phyloP scores from a whole-genome alignment of 2,888 invertebrate genomes.

The Acronicta psi region DNA sequence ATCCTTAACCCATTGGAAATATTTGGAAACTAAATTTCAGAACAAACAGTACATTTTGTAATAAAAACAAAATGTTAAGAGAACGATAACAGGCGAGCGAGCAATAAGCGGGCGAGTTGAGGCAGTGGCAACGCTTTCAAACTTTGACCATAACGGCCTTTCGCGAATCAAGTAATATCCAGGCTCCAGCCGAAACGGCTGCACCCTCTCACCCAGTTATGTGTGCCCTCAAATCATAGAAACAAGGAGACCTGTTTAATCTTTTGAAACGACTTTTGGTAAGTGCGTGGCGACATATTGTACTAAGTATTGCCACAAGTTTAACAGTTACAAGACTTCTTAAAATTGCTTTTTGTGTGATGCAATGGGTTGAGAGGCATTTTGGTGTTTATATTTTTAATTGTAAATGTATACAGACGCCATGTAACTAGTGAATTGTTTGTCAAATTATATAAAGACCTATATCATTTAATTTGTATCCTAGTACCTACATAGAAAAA shows the following conservation, averaged over 20 bases:
- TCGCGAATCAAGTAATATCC: conserved; percentile 80
- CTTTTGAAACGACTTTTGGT: conserved; percentile 1
- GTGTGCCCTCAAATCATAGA: conserved; percentile 61
- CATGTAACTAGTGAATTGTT: conserved; percentile 19
- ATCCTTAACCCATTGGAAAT: conserved; percentile 6
- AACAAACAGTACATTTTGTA: conserved; percentile 36
- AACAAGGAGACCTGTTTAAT: conserved; percentile 20
- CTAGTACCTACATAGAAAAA: too few relatives aligned
- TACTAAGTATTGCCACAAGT: not conserved
- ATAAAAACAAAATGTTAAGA: conserved; percentile 54
- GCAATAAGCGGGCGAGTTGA: conserved; percentile 72
- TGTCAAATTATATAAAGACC: conserved; percentile 2
- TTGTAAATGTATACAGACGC: too few relatives aligned
- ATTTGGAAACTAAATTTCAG: conserved; percentile 36
- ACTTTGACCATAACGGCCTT: conserved; percentile 79
- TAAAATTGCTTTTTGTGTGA: not conserved
- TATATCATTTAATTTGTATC: too few relatives aligned
- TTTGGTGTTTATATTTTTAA: too few relatives aligned
- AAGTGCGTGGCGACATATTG: conserved; percentile 1
- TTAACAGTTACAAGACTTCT: not conserved
- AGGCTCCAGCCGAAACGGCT: conserved; percentile 64
- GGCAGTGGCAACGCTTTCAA: conserved; percentile 57
- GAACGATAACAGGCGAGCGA: conserved; percentile 63
- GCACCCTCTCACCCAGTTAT: conserved; percentile 58
- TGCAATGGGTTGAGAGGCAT: too few relatives aligned